A percentile compares a stretch with the other conserved stretches of the same genome.
phyloP scores from a whole-genome alignment of 2,797 vertebrate species.

The Anas bahamensis region DNA sequence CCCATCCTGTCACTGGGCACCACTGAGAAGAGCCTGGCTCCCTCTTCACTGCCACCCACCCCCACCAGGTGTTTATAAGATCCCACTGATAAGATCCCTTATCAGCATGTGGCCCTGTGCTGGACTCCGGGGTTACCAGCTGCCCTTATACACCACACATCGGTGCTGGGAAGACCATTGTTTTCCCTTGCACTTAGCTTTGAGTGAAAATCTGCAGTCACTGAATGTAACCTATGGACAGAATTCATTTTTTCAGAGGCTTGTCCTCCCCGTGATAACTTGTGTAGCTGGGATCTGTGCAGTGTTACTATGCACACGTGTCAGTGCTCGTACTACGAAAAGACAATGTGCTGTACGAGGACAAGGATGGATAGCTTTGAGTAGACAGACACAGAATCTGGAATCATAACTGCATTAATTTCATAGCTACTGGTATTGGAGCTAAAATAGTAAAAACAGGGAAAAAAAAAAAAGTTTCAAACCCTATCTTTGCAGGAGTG shows the following conservation, averaged over 20 bases:
- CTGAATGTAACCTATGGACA: background rate
- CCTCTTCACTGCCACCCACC: no score
- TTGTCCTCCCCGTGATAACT: background rate
- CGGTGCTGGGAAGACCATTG: background rate
- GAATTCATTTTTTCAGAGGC: background rate
- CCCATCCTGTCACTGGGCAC: no score
- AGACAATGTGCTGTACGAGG: background rate
- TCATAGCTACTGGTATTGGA: background rate
- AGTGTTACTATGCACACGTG: rapidly evolving
- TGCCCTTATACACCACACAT: rapidly evolving
- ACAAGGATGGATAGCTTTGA: background rate
- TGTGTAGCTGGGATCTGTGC: background rate
- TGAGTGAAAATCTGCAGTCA: background rate
- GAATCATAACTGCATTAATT: background rate
- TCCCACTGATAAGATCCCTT: background rate
- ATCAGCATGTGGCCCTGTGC: background rate
- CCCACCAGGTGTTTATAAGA: background rate
- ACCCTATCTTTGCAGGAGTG: background rate
- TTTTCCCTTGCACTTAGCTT: background rate
- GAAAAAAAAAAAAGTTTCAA: background rate
- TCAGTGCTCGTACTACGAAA: background rate
- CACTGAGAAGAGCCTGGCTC: no score
- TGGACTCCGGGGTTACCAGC: background rate
- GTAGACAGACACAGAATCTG: background rate
- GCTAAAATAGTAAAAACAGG: background rate